Conservation (phyloP, 2,888 invertebrate genomes). For the Anodontia alba region DNA sequence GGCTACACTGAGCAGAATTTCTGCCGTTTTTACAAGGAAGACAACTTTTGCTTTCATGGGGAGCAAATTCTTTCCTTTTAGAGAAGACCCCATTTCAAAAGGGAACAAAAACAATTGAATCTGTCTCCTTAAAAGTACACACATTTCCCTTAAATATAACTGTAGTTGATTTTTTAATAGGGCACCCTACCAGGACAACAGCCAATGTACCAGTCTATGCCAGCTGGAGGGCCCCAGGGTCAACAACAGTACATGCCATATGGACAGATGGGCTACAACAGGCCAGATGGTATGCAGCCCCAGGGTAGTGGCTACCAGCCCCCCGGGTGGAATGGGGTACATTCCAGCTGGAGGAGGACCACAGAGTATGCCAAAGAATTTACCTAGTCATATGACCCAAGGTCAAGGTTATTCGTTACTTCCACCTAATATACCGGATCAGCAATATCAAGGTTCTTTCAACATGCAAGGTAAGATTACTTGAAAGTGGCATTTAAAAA, state of each 20-base stretch:
- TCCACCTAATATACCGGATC: conserved; percentile 65
- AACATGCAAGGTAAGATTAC: conserved; percentile 78
- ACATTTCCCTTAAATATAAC: too few relatives aligned
- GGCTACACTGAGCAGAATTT: too few relatives aligned
- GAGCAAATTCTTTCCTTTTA: too few relatives aligned
- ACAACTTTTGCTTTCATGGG: too few relatives aligned
- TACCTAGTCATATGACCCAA: conserved; percentile 36
- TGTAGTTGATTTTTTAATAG: too few relatives aligned
- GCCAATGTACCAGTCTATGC: conserved; percentile 50
- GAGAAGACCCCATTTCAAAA: too few relatives aligned
- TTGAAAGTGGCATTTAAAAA: too few relatives aligned
- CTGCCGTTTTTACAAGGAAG: too few relatives aligned
- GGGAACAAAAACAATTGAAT: too few relatives aligned
- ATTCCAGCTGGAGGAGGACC: conserved; percentile 22
- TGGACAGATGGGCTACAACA: conserved; percentile 25
- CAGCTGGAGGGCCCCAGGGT: background rate
- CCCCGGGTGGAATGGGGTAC: background rate
- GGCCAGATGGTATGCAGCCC: conserved; percentile 21
- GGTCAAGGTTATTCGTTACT: conserved; percentile 54
- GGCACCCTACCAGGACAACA: conserved; percentile 34
- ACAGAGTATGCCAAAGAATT: conserved; percentile 39
- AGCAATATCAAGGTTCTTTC: conserved; percentile 62
- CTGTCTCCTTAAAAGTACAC: too few relatives aligned
- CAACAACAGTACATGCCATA: conserved; percentile 6
- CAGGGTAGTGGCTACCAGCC: conserved; percentile 29